Evolutionary conservation across 2,797 vertebrate species (phyloP).

Genomic region (Hybognathus amarus): DNA sequence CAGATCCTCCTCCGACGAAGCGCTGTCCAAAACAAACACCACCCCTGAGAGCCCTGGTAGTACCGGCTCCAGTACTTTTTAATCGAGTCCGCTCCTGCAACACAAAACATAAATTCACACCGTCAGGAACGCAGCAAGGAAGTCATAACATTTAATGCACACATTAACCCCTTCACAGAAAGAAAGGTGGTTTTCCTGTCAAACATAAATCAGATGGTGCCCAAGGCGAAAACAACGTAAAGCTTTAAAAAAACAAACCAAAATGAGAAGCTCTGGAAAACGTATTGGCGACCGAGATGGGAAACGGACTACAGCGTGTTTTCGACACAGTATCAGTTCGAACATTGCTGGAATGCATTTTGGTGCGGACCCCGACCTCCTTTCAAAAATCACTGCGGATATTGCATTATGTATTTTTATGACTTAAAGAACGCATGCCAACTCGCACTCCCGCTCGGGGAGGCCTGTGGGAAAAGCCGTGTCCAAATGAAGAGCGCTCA

Average conservation of each 20-base stretch:
- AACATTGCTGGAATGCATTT: conserved; percentile 53
- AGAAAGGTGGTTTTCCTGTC: conserved; percentile 8
- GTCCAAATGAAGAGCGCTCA: conserved; percentile 55
- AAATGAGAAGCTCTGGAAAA: conserved; percentile 35
- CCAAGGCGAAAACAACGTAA: not conserved
- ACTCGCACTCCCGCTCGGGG: conserved; percentile 48
- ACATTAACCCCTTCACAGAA: conserved; percentile 27
- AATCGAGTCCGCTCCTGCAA: conserved; percentile 84
- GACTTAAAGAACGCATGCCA: conserved; percentile 58
- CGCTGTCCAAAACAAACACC: conserved; percentile 89
- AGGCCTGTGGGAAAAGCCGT: conserved; percentile 41
- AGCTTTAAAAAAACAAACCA: not conserved
- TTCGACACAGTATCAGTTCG: conserved; percentile 48
- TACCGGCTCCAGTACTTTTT: conserved; percentile 92
- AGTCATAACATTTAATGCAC: conserved; percentile 45
- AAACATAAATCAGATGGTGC: conserved; percentile 19
- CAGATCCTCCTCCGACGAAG: conserved; percentile 87
- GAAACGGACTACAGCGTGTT: conserved; percentile 35
- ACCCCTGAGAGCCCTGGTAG: conserved; percentile 91
- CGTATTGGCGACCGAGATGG: conserved; percentile 31
- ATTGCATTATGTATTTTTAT: conserved; percentile 64
- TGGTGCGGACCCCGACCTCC: conserved; percentile 29
- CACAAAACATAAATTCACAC: conserved; percentile 29
- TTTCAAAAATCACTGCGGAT: conserved; percentile 56
- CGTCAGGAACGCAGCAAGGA: conserved; percentile 22